Evolutionary conservation across 2,888 invertebrate species (phyloP).

Genomic region (Zygogramma bicolorata): DNA sequence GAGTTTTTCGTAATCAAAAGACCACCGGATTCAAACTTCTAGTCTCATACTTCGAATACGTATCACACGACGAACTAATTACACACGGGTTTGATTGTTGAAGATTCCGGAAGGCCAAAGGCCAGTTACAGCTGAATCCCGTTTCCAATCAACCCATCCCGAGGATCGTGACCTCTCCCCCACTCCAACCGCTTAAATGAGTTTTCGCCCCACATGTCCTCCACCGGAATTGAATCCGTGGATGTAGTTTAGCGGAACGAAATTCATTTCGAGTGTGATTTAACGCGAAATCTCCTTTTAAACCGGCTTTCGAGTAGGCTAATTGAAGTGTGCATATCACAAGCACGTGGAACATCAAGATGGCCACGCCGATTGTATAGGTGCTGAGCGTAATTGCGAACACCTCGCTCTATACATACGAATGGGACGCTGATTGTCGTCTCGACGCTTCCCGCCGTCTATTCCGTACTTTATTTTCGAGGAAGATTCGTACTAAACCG

Average conservation of each 20-base stretch:
- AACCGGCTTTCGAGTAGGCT: slow-evolving; percentile 58
- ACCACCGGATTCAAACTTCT: too few species aligned
- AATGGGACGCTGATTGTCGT: slow-evolving; percentile 56
- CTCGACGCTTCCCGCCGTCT: slow-evolving; percentile 25
- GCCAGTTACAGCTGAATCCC: too few species aligned
- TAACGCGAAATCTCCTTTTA: slow-evolving; percentile 57
- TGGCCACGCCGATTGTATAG: slow-evolving; percentile 43
- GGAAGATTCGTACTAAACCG: slow-evolving; percentile 37
- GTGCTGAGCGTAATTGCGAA: slow-evolving; percentile 57
- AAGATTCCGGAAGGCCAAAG: too few species aligned
- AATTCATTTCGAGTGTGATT: slow-evolving; percentile 59
- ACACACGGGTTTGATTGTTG: too few species aligned
- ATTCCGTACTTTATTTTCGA: slow-evolving; percentile 44
- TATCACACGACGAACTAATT: too few species aligned
- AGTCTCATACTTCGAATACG: too few species aligned
- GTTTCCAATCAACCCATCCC: too few species aligned
- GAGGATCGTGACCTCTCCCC: too few species aligned
- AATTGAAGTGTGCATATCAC: slow-evolving; percentile 58
- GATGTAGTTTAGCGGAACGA: slow-evolving; percentile 39
- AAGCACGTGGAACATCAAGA: slow-evolving; percentile 56
- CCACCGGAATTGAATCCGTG: slow-evolving; percentile 39
- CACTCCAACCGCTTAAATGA: slow-evolving; percentile 23
- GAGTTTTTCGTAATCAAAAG: too few species aligned
- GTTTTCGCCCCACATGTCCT: background rate
- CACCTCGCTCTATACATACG: slow-evolving; percentile 60